Conservation (phyloP, 1,140 invertebrate genomes). For the Heterodera carotae region DNA sequence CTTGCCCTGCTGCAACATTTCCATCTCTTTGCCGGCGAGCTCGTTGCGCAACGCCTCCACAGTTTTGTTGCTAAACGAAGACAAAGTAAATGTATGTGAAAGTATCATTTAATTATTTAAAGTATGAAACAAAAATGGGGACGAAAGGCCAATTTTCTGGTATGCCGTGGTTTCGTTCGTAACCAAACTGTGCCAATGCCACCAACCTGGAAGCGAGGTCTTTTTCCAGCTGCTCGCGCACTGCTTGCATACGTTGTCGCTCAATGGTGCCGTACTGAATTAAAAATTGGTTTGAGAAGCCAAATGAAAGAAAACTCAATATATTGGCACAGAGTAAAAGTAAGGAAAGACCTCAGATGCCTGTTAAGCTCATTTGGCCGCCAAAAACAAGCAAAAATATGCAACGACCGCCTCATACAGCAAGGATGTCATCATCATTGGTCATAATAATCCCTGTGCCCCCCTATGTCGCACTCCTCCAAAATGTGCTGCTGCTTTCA, state of each 20-base stretch:
- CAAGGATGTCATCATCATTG: slow-evolving; percentile 16
- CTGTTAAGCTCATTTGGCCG: background rate
- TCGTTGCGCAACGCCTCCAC: slow-evolving; percentile 36
- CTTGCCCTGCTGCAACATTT: slow-evolving; percentile 19
- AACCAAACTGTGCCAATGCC: background rate
- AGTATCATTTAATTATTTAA: background rate
- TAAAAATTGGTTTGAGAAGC: background rate
- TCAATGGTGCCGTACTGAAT: slow-evolving; percentile 24
- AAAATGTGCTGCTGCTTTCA: background rate
- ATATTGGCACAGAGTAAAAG: background rate
- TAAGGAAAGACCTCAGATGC: slow-evolving; percentile 5
- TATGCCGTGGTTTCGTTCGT: too few species aligned
- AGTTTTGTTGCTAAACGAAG: slow-evolving; percentile 11
- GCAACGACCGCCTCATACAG: background rate
- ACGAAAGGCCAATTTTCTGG: too few species aligned
- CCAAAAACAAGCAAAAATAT: background rate
- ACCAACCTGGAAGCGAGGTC: slow-evolving; percentile 20
- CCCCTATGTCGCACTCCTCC: background rate
- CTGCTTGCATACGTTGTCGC: slow-evolving; percentile 33
- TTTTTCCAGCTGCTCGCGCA: slow-evolving; percentile 28
- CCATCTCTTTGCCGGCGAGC: slow-evolving; percentile 23
- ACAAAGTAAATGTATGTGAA: background rate
- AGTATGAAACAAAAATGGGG: too few species aligned
- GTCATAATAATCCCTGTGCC: background rate
- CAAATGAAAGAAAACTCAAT: background rate